phyloP scores from a whole-genome alignment of 2,797 vertebrate genomes.

The Epinephelus malabaricus region DNA sequence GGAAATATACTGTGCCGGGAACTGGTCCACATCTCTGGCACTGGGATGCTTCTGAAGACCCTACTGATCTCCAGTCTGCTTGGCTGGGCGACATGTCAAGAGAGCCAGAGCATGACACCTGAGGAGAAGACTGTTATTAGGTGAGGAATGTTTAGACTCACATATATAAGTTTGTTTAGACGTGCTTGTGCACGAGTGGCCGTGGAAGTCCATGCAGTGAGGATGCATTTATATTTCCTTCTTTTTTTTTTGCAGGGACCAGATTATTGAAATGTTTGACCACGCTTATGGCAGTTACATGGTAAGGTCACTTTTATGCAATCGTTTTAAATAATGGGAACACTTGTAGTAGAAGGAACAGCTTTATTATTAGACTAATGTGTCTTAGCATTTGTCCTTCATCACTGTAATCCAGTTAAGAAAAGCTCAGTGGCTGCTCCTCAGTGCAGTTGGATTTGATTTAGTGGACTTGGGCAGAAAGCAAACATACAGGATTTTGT shows the following conservation, averaged over 20 bases:
- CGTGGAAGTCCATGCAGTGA: too few species aligned
- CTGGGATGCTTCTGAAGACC: conserved; percentile 64
- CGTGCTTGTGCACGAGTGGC: neutral
- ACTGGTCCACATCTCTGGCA: conserved; percentile 1
- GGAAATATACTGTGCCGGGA: conserved; percentile 26
- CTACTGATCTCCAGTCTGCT: conserved; percentile 73
- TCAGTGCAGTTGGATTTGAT: neutral
- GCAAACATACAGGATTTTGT: neutral
- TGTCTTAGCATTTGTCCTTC: neutral
- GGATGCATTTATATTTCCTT: neutral
- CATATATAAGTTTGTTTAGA: neutral
- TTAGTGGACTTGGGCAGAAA: neutral
- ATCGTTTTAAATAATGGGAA: neutral
- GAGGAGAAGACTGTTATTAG: conserved; percentile 86
- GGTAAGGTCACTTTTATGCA: conserved; percentile 74
- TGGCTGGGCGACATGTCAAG: conserved; percentile 73
- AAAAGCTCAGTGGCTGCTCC: neutral
- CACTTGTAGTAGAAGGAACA: neutral
- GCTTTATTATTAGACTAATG: neutral
- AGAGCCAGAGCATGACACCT: conserved; percentile 82
- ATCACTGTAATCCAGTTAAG: neutral
- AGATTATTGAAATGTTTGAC: conserved; percentile 90
- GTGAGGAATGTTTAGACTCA: conserved; percentile 53
- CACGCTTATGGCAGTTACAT: conserved; percentile 91
- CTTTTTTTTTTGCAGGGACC: conserved; percentile 77